Evolutionary conservation across 2,888 invertebrate species (phyloP).

Genomic region (Cephus nigrinus): DNA sequence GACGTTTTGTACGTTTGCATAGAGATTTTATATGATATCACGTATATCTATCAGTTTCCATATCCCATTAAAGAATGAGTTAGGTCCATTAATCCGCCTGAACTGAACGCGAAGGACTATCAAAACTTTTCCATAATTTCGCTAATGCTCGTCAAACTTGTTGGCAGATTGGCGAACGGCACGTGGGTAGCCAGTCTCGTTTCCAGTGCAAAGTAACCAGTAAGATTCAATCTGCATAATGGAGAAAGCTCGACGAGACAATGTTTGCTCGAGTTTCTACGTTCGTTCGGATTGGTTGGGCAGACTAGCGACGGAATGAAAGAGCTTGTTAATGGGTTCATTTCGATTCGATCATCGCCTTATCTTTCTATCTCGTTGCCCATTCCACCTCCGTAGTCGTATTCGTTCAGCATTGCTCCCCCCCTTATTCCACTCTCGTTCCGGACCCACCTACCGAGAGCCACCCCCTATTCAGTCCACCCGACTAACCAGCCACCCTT

Average conservation of each 20-base stretch:
- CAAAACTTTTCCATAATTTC: conserved; percentile 43
- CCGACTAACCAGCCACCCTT: not conserved
- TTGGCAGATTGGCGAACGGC: not conserved
- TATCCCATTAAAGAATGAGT: not conserved
- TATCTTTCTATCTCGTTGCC: conserved; percentile 43
- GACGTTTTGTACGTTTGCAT: not conserved
- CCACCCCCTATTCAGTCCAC: conserved; percentile 8
- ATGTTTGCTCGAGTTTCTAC: conserved; percentile 56
- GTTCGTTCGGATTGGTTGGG: conserved; percentile 27
- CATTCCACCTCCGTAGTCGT: not conserved
- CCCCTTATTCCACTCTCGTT: not conserved
- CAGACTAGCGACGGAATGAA: conserved; percentile 38
- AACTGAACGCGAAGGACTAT: conserved; percentile 25
- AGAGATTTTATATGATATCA: not conserved
- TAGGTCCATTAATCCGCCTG: conserved; percentile 27
- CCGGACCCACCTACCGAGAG: conserved; percentile 9
- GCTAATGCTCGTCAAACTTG: not conserved
- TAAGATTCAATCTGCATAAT: conserved; percentile 65
- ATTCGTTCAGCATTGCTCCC: not conserved
- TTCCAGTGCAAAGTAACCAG: conserved; percentile 39
- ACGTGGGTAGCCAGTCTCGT: conserved; percentile 11
- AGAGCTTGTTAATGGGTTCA: conserved; percentile 64
- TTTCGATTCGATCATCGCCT: conserved; percentile 61
- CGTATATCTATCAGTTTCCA: not conserved
- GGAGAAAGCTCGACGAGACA: conserved; percentile 59